phyloP scores from a whole-genome alignment of 2,797 vertebrate genomes.

The Mareca strepera region DNA sequence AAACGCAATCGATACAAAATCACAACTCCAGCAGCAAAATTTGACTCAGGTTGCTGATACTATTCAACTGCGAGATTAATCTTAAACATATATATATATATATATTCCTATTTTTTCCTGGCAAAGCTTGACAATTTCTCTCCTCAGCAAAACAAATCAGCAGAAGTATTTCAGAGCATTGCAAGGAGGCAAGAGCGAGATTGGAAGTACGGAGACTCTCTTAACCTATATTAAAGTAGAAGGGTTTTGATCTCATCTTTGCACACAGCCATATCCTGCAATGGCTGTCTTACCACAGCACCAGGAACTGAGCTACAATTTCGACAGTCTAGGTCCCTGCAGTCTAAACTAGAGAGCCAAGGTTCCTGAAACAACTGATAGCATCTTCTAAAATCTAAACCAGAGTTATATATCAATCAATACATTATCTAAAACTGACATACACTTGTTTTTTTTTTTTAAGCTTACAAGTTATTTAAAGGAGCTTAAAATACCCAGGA shows the following conservation, averaged over 20 bases:
- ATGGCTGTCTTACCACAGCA: background rate
- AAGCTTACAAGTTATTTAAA: background rate
- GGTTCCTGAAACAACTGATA: background rate
- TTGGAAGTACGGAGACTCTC: background rate
- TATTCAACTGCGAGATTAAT: conserved; percentile 21
- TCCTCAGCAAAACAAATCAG: background rate
- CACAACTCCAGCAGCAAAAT: conserved; percentile 5
- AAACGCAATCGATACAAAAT: conserved; percentile 39
- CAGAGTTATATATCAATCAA: background rate
- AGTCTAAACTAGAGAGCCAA: background rate
- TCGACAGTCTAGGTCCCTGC: background rate
- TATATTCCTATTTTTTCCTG: background rate
- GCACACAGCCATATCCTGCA: background rate
- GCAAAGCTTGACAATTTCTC: background rate
- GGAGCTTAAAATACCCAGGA: background rate
- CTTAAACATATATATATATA: background rate
- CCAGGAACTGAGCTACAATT: background rate
- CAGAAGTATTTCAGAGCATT: background rate
- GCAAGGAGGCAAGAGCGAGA: background rate
- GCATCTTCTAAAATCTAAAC: background rate
- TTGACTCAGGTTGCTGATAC: conserved; percentile 3
- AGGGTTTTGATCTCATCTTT: background rate
- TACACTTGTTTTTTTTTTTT: background rate
- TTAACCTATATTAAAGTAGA: background rate
- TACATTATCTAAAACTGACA: background rate